Conservation (phyloP, 2,797 vertebrate species). For the Eulemur albifrons region DNA sequence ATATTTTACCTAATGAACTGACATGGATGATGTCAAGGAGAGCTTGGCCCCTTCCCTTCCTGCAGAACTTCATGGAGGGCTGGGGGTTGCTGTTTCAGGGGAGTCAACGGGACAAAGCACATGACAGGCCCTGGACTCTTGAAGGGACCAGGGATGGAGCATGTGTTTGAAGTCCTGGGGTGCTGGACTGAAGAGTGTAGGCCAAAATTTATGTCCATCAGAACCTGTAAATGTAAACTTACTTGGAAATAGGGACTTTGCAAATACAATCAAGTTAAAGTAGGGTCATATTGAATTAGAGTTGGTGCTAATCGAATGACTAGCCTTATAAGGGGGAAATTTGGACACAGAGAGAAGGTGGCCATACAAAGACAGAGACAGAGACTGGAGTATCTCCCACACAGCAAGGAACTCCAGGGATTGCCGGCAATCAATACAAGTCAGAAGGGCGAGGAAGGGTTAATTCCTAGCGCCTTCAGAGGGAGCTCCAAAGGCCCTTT, state of each 20-base stretch:
- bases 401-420: background rate
- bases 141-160: background rate
- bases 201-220: background rate
- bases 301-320: background rate
- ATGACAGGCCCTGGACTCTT: no score
- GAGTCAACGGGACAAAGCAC: background rate
- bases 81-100: background rate
- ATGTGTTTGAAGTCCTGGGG: background rate
- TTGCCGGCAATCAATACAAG: fast-evolving
- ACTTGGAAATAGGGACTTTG: background rate
- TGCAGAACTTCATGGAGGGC: background rate
- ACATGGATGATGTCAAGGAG: background rate
- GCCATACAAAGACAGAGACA: fast-evolving
- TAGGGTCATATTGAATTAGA: background rate
- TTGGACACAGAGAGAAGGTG: background rate
- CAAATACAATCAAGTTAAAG: background rate
- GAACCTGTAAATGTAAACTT: background rate
- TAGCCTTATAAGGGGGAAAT: background rate
- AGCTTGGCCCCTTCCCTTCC: background rate
- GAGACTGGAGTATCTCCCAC: fast-evolving
- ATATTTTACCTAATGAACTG: background rate
- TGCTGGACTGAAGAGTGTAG: background rate
- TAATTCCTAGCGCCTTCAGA: background rate
- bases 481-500: background rate
- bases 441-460: background rate